These are phyloP conservation scores for Dicyrtomina minuta DNA, from an alignment of 2,888 invertebrate species.

Conservation along the genomic window DNA sequence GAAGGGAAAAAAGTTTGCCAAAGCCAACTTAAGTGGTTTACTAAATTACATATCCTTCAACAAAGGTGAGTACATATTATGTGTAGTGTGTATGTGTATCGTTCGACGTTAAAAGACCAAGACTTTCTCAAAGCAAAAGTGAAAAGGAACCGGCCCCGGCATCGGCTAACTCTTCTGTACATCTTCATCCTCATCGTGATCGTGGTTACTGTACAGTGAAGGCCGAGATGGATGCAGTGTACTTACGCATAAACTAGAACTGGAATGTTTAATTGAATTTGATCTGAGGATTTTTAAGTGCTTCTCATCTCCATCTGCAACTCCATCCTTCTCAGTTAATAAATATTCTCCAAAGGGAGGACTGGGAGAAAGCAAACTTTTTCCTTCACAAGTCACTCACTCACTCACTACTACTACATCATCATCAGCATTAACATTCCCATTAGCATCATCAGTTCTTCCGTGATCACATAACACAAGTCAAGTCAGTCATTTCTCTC, in stretches of 20 bases:
- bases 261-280: constrained; percentile 31
- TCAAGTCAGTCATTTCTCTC: background rate
- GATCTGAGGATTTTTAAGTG: constrained; percentile 33
- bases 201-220: too few species aligned
- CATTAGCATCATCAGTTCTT: constrained; percentile 7
- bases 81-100: too few species aligned
- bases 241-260: background rate
- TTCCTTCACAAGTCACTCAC: constrained; percentile 2
- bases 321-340: constrained; percentile 32
- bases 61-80: background rate
- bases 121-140: background rate
- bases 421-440: background rate
- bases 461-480: constrained; percentile 26
- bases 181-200: too few species aligned
- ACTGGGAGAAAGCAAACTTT: constrained; percentile 10
- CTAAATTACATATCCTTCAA: constrained; percentile 23
- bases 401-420: background rate
- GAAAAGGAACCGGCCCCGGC: background rate
- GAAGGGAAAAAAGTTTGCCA: constrained; percentile 21
- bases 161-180: too few species aligned
- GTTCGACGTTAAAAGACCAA: too few species aligned
- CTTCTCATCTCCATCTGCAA: constrained; percentile 32
- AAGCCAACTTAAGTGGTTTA: constrained; percentile 29
- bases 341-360: constrained; percentile 25
- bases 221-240: too few species aligned